Base-by-base conservation (phyloP, 2,113 vertebrate genomes). In the Tychaedon coryphoeus region DNA sequence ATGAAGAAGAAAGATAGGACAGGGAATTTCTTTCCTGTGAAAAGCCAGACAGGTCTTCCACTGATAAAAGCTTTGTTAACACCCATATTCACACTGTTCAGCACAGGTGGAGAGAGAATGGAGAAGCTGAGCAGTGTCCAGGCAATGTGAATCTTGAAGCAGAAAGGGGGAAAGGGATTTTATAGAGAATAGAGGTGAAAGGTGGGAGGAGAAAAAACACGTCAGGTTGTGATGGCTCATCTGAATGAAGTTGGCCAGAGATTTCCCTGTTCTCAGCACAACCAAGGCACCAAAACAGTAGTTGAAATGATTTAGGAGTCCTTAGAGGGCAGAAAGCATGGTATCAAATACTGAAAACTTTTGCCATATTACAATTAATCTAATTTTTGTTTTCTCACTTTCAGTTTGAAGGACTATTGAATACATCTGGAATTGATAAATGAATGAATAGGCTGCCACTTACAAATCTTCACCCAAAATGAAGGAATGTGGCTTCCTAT, bases 361-460 rank as follows among this genome's bases (percentile, higher is more conserved):
- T 51, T 87, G 57, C 69, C 77, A 11, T 93, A 82, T 69, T 85
- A 51, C 42, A 94, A 57, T 91, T 89, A 90, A 95, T 92, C 54
- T 78, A 60, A 85, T 91, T 87, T 90, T 81, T 89, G 53, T 87
- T 94, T 93, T 50, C 53, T 62, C 45, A 62, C 77, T 95, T 95
- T 33, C 53, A 82, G 25, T 92, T 71, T 87, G 84, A 95, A 87
- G 79, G 70, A 42, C 77, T 78, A 25, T 85, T 92, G 89, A 96
- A 89, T 95, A 72, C 93, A 92, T 95, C 76, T 97, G 96, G 80
- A 89, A 75, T 31, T 89, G 77, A 95, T 95, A 91, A 94, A 82
- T 92, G 86, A 75, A 90, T 92, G 91, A 96, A 93, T 92, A 88
- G 77, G 50, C 48, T 91, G 53, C 93, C 86, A 86, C 95, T 96